phyloP scores from a whole-genome alignment of 2,888 invertebrate species.

The Cephus rjabovi region DNA sequence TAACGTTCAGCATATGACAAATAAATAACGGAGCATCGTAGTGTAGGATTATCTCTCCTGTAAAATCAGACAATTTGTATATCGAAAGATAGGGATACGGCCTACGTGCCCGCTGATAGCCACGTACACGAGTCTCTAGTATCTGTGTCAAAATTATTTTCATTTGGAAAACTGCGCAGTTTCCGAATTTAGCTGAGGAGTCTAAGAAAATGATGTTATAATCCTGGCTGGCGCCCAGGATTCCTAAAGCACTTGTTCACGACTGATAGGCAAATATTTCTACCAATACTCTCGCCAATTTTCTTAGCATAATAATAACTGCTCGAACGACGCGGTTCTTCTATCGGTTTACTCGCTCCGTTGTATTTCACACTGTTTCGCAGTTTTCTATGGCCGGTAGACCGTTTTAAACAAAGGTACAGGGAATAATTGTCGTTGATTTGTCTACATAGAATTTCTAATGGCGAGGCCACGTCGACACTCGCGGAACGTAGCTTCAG shows the following conservation, averaged over 20 bases:
- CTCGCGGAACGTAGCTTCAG: background rate
- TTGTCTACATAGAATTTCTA: background rate
- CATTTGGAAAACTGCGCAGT: conserved; percentile 2
- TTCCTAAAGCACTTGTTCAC: background rate
- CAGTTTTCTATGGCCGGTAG: background rate
- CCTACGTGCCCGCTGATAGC: background rate
- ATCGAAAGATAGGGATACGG: background rate
- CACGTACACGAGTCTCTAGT: background rate
- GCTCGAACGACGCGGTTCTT: background rate
- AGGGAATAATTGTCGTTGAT: background rate
- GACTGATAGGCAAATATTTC: background rate
- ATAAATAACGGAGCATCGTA: background rate
- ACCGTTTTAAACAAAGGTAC: background rate
- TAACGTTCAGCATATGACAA: background rate
- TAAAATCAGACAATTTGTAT: background rate
- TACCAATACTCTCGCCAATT: background rate
- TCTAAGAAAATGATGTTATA: conserved; percentile 17
- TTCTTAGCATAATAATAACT: background rate
- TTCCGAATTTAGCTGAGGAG: background rate
- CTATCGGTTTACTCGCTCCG: conserved; percentile 1
- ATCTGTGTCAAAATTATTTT: conserved; percentile 17
- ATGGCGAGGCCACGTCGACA: background rate
- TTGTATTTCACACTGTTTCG: conserved; percentile 13
- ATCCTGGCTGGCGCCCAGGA: conserved; percentile 31
- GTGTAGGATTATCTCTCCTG: background rate